Evolutionary conservation across 1,140 invertebrate species (phyloP).

Genomic region (Bursaphelenchus mucronatus): DNA sequence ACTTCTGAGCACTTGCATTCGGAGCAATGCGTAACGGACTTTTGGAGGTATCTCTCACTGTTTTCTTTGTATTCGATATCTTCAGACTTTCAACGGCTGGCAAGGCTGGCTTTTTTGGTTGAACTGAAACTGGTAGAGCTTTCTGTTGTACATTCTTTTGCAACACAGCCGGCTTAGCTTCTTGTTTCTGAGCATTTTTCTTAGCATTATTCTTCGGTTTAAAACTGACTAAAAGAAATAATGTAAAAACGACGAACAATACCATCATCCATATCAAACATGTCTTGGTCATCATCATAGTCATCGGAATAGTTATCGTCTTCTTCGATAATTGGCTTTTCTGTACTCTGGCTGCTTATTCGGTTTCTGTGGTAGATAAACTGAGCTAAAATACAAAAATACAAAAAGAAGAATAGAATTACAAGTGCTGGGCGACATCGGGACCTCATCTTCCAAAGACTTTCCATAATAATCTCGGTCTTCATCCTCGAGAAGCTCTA

Average conservation of each 20-base stretch:
- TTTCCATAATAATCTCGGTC: conserved; percentile 41
- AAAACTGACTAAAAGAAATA: conserved; percentile 19
- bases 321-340: conserved; percentile 13
- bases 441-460: conserved; percentile 35
- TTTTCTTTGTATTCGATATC: conserved; percentile 18
- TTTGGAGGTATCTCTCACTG: conserved; percentile 37
- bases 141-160: conserved; percentile 19
- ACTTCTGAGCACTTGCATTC: conserved; percentile 29
- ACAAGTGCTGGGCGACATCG: conserved; percentile 28
- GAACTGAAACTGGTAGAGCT: conserved; percentile 10
- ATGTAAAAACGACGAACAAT: conserved; percentile 2
- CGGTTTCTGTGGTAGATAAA: conserved; percentile 28
- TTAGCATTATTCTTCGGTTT: conserved; percentile 14
- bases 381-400: conserved; percentile 16
- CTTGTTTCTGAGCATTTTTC: conserved; percentile 14
- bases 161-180: background rate
- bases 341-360: conserved; percentile 6
- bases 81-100: conserved; percentile 33
- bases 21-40: conserved; percentile 36
- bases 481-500: conserved; percentile 40
- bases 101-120: conserved; percentile 7
- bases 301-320: conserved; percentile 1
- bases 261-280: conserved; percentile 31
- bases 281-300: conserved; percentile 17
- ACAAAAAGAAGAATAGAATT: background rate